Percentiles rank a stretch among this genome's conserved stretches.
These are phyloP conservation scores for Petrocephalus zakoni DNA, from an alignment of 2,113 vertebrate species.

Conservation along the genomic window DNA sequence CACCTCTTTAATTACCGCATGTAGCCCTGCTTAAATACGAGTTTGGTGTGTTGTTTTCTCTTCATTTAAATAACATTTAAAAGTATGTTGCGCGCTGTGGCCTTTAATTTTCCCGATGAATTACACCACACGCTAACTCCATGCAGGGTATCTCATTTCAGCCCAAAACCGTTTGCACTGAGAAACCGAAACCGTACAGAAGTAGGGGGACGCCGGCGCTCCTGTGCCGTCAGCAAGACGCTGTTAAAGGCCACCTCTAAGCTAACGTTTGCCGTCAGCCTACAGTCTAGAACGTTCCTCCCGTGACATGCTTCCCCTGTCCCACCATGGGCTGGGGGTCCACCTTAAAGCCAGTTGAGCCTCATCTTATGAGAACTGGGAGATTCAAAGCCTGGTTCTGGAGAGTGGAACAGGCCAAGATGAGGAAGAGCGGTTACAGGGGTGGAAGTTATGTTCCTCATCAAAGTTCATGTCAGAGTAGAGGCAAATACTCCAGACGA, in stretches of 20 bases:
- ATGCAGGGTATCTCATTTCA: constrained; percentile 49
- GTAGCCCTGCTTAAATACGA: constrained; percentile 60
- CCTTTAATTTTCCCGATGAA: constrained; percentile 63
- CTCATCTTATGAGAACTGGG: not conserved
- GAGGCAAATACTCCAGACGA: not conserved
- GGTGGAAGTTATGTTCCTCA: not conserved
- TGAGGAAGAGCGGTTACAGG: not conserved
- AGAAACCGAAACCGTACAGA: constrained; percentile 48
- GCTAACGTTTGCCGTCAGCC: not conserved
- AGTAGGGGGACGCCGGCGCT: constrained; percentile 37
- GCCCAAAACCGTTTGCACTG: constrained; percentile 50
- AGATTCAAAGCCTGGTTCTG: not conserved
- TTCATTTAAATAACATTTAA: constrained; percentile 53
- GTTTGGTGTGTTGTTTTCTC: constrained; percentile 55
- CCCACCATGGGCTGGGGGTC: not conserved
- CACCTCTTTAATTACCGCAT: constrained; percentile 57
- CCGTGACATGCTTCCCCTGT: not conserved
- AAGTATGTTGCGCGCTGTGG: constrained; percentile 46
- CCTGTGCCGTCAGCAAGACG: constrained; percentile 41
- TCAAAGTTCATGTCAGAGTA: not conserved
- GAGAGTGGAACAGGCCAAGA: not conserved
- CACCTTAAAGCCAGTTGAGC: not conserved
- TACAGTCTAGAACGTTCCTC: not conserved
- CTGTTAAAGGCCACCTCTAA: constrained; percentile 41
- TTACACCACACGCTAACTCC: constrained; percentile 48